Evolutionary conservation across 2,113 vertebrate genomes (phyloP), one percentile per base, ranked within the genome.

Genomic region (Lepus americanus): DNA sequence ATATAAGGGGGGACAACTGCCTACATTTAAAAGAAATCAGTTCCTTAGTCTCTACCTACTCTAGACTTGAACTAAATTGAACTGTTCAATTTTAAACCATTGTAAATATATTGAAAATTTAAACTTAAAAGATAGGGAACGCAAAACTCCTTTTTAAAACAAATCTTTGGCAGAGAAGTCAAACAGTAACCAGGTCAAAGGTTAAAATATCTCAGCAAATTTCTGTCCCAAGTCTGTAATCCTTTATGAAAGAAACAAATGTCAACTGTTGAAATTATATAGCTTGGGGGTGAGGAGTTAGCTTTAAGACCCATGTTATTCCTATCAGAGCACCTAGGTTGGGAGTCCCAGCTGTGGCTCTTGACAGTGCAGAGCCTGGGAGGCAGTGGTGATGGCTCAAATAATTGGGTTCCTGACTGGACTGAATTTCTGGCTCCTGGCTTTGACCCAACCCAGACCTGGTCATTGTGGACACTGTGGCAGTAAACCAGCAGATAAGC

Each of bases 231-330:
- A 82, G 22, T 13, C n/a, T 83, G 3, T 6, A 61, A 14, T 3
- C 22, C 8, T 25, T 63, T 76, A 59, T 78, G 36, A 72, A 29
- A n/a, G 39, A 78, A 92, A 49, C 19, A 61, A 94, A 67, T 29
- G 80, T 79, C 61, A 84, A 61, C 25, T 78, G 82, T 63, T 92
- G 29, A 94, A 92, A 90, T 84, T 61, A 80, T 55, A 39, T 9
- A 31, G 36, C 22, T 74, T 78, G 49, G 55, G 44, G 55, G 17
- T 59, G 12, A 59, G 55, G 5, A 59, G 1, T 59, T 16, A 19
- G 17, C 55, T 19, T 59, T 19, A 59, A 59, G 55, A 59, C 55
- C 14, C 13, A 16, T 59, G 55, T 59, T 3, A 1, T 5, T 14
- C 13, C 55, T 19, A 59, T 5, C 55, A 59, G 12, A 59, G 55